These are phyloP conservation scores for Tinamus guttatus DNA, from an alignment of 2,113 vertebrate genomes.

Conservation along the genomic window DNA sequence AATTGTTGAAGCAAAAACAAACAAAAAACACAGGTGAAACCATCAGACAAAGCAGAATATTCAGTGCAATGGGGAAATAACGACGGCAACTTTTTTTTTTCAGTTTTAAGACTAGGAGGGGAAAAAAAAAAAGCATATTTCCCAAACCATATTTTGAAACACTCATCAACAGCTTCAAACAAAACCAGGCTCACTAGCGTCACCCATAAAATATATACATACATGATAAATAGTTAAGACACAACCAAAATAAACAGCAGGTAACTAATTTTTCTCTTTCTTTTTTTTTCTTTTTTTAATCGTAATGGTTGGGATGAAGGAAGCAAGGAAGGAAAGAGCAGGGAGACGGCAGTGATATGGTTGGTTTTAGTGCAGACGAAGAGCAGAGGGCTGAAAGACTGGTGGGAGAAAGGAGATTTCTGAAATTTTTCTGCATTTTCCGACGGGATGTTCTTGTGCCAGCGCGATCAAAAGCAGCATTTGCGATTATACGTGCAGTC, in stretches of 20 bases:
- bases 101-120: conserved; percentile 84
- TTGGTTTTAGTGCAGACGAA: conserved; percentile 65
- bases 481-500: conserved; percentile 81
- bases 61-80: conserved; percentile 89
- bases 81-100: conserved; percentile 70
- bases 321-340: background rate
- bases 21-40: conserved; percentile 74
- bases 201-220: conserved; percentile 74
- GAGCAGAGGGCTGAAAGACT: conserved; percentile 30
- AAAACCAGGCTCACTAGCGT: conserved; percentile 69
- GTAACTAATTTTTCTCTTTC: background rate
- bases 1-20: conserved; percentile 74
- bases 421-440: conserved; percentile 73
- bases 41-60: conserved; percentile 83
- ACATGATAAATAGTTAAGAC: conserved; percentile 77
- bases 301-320: conserved; percentile 36
- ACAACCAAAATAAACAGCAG: conserved; percentile 61
- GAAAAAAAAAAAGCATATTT: conserved; percentile 74
- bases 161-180: conserved; percentile 67
- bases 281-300: conserved; percentile 40
- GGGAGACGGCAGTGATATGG: conserved; percentile 24
- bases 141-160: conserved; percentile 58
- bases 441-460: conserved; percentile 74
- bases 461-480: conserved; percentile 88
- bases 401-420: conserved; percentile 65